Evolutionary conservation across 2,113 vertebrate genomes (phyloP).

Genomic region (Australoheros scitulus): DNA sequence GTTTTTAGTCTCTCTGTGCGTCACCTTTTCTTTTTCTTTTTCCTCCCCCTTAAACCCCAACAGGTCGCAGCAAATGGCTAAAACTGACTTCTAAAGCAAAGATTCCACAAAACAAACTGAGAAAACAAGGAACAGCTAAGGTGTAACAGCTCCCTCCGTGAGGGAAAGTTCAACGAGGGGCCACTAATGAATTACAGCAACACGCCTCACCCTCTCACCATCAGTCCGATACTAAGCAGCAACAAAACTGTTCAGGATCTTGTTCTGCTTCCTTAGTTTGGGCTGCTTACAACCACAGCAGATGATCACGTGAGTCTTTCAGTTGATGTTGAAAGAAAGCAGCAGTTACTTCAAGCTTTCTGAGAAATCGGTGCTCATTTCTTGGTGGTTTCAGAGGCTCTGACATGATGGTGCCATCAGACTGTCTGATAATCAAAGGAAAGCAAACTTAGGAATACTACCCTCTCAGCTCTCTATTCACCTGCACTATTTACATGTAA

Average conservation of each 20-base stretch:
- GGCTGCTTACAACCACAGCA: neutral
- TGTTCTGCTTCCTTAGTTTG: neutral
- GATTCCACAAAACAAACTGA: neutral
- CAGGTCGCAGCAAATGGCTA: neutral
- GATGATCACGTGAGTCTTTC: neutral
- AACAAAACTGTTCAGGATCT: neutral
- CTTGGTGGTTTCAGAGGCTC: rapidly evolving
- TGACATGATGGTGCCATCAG: rapidly evolving
- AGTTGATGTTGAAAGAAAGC: neutral
- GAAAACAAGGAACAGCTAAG: neutral
- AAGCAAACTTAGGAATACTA: neutral
- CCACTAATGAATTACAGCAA: neutral
- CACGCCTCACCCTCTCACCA: neutral
- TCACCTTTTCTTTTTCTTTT: too few relatives aligned
- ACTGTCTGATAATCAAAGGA: neutral
- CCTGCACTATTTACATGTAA: neutral
- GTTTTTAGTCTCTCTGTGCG: neutral
- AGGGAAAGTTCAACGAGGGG: neutral
- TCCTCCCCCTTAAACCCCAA: neutral
- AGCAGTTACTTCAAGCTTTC: neutral
- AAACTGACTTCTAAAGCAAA: neutral
- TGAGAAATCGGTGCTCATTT: neutral
- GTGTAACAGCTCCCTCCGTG: neutral
- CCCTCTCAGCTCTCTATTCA: neutral
- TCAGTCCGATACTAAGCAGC: neutral